phyloP scores from a whole-genome alignment of 2,113 vertebrate genomes.

The Mormyrus iriodes region DNA sequence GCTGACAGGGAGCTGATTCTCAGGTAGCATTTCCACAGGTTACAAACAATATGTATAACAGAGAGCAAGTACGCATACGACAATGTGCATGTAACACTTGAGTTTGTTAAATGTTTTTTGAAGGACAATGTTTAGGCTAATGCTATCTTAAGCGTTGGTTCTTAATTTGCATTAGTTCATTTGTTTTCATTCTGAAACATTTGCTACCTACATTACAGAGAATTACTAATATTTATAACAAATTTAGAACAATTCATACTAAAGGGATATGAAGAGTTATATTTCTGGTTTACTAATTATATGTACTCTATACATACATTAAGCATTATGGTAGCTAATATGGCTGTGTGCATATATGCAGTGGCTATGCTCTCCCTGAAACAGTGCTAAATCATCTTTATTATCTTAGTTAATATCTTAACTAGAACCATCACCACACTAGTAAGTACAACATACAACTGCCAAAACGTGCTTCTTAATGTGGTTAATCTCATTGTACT shows the following conservation, averaged over 20 bases:
- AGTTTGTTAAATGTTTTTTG: background rate
- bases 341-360: too few species aligned
- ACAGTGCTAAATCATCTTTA: too few species aligned
- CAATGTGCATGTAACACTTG: background rate
- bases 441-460: background rate
- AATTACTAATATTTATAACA: background rate
- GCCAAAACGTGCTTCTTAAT: background rate
- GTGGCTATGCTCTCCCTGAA: too few species aligned
- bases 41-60: background rate
- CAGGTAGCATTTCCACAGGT: background rate
- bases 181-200: background rate
- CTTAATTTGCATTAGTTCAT: background rate
- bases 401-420: too few species aligned
- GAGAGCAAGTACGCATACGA: background rate
- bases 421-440: background rate
- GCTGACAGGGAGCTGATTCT: background rate
- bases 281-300: background rate
- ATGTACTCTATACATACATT: background rate
- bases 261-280: background rate
- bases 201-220: background rate
- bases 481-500: background rate
- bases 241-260: background rate
- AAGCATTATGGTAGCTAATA: background rate
- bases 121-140: background rate
- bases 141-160: background rate